A percentile compares a stretch with the other conserved stretches of the same genome.
These are phyloP conservation scores for Parotocinclus haroldoi DNA, from an alignment of 2,797 vertebrate genomes.

Conservation along the genomic window DNA sequence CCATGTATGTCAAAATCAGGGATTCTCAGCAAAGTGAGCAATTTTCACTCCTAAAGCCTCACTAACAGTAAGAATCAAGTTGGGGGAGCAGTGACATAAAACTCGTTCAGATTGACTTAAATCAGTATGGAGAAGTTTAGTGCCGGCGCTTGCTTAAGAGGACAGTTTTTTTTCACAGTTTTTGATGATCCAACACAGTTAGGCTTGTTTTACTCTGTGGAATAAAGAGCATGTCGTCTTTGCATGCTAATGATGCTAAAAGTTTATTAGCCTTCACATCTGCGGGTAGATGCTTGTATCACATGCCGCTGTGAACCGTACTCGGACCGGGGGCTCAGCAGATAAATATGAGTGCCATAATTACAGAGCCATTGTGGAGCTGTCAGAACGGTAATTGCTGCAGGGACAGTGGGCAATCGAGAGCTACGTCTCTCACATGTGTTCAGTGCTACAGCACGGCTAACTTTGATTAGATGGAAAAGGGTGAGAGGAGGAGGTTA, in stretches of 20 bases:
- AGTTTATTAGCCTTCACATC: slow-evolving; percentile 45
- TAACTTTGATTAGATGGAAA: slow-evolving; percentile 71
- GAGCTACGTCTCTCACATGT: slow-evolving; percentile 63
- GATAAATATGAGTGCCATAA: slow-evolving; percentile 74
- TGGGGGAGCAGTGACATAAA: slow-evolving; percentile 35
- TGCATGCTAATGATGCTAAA: slow-evolving; percentile 27
- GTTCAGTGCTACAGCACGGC: slow-evolving; percentile 58
- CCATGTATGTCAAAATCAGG: slow-evolving; percentile 56
- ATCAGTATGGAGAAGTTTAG: slow-evolving; percentile 42
- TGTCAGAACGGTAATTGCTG: slow-evolving; percentile 76
- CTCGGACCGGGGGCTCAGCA: slow-evolving; percentile 39
- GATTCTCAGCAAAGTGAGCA: slow-evolving; percentile 41
- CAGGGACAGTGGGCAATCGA: slow-evolving; percentile 72
- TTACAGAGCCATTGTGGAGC: slow-evolving; percentile 74
- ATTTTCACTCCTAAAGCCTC: slow-evolving; percentile 31
- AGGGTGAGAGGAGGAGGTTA: slow-evolving; percentile 63
- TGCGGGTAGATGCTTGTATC: slow-evolving; percentile 40
- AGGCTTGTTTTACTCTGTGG: not conserved
- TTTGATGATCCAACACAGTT: too few relatives aligned
- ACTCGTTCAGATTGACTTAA: slow-evolving; percentile 46
- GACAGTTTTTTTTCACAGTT: not conserved
- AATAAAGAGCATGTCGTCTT: slow-evolving; percentile 23
- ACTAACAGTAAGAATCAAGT: slow-evolving; percentile 28
- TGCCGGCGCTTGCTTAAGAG: slow-evolving; percentile 4
- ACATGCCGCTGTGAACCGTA: slow-evolving; percentile 40